Base-by-base conservation (phyloP, 2,888 invertebrate genomes). In the Drosophila picticornis region DNA sequence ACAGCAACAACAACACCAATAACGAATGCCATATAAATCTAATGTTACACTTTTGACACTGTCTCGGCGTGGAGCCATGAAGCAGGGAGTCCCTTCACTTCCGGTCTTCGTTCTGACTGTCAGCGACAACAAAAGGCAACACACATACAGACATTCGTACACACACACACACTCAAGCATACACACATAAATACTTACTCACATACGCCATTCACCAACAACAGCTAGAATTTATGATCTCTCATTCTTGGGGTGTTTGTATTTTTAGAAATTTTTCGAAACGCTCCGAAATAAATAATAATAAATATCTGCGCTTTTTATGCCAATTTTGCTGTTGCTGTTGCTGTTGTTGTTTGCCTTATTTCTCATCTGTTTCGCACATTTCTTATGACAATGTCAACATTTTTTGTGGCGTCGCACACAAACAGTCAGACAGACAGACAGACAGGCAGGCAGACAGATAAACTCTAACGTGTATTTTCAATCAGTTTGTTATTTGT, bases 11-110 rank as follows among this genome's bases (percentile, higher is more conserved):
- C 19, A 66, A 55, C 48, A 67, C 38, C 50, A 76, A 60, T 43
- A 69, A 60, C 63, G 69, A 82, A 75, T 77, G 74, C 64, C 77
- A 77, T 78, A 89, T 89, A 87, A 80, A 86, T 89, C 88, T 78
- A 84, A 78, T 77, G 80, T 70, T 84, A 81, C 88, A 80, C 84
- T 89, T 87, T 82, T 82, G 88, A 78, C 82, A 77, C 83, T 81
- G 86, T 83, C 84, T 72, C 86, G 75, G 81, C 73, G 50, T 65
- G 72, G 58, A 75, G 89, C 75, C 72, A 68, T 61, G 67, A 72
- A 70, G 65, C 68, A 65, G 76, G 65, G 64, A 63, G 75, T 66
- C 68, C 73, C 68, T 67, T 68, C 71, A 78, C 75, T 72, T 76
- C 68, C 89, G 74, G 81, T 72, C 38, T 38, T 40, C 38, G n/a